Base-by-base conservation (phyloP, 2,113 vertebrate species). In the Formicarius rufipectus region DNA sequence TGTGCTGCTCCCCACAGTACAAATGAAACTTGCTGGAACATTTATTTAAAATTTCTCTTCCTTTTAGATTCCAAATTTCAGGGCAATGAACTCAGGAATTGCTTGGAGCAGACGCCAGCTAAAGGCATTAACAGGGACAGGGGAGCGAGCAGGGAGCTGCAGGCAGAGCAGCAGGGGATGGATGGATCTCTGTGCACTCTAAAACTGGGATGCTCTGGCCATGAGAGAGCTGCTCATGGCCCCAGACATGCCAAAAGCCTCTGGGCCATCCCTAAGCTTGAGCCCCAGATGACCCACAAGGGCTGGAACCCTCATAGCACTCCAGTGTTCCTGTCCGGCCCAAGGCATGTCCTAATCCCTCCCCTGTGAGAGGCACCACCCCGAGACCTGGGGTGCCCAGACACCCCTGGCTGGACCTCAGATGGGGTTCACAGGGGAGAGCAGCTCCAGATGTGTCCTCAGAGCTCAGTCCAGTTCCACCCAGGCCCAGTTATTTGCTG, bases 341-440 rank as follows among this genome's bases (percentile, higher is more conserved):
- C 2, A 0, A 56, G 52, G 27, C 14, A 1, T 2, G 12, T 47
- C 40, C 47, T 40, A 62, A 0, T 17, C 4, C 3, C 3, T 35
- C 23, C 17, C 5, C 21, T 10, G 11, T 1, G 4, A 47, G 67
- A 64, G 14, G 21, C 39, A n/a, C 25, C 62, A 20, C 10, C 44
- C 37, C 23, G 27, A 60, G 30, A 19, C 30, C 24, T 8, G 23
- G 12, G 24, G 42, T 10, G 12, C 25, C 24, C 5, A 2, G 47
- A 52, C 11, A 14, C 27, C 33, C n/a, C 9, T 31, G 14, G 45
- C 37, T 31, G 60, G 37, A 31, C 10, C 19, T 60, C 2, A 4
- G 42, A 27, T 19, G 63, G 42, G 7, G 8, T 31, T 93, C 20
- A 39, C n/a, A 2, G 5, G 35, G 69, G 58, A 64, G 12, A 75